These are phyloP conservation scores for Zaprionus obscuricornis DNA, from an alignment of 2,888 invertebrate genomes.

Conservation along the genomic window DNA sequence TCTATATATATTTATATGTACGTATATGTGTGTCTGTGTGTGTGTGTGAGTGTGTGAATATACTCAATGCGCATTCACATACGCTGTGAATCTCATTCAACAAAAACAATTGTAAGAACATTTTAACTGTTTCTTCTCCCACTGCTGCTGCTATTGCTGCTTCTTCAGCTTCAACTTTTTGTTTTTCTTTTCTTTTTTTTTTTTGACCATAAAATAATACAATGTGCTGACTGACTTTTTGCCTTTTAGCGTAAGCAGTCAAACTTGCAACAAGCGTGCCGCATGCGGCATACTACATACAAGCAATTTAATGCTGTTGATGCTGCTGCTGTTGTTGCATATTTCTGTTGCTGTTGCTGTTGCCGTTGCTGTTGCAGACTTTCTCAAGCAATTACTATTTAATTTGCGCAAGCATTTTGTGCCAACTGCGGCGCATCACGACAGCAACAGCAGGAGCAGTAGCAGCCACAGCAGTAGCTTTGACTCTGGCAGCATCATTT, in stretches of 20 bases:
- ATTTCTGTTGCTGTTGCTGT: constrained; percentile 32
- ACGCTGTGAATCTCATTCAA: too few species aligned
- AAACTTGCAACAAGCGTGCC: constrained; percentile 32
- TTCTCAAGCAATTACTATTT: constrained; percentile 77
- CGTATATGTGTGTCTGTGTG: too few species aligned
- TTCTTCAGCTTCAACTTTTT: too few species aligned
- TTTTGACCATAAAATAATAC: constrained; percentile 27
- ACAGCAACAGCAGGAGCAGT: constrained; percentile 12
- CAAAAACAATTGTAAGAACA: too few species aligned
- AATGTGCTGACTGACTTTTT: constrained; percentile 57
- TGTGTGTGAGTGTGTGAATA: too few species aligned
- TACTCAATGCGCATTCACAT: too few species aligned
- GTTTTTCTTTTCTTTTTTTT: constrained; percentile 1
- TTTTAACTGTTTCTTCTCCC: too few species aligned
- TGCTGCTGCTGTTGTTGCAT: constrained; percentile 15
- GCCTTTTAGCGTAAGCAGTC: constrained; percentile 50
- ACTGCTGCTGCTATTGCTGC: too few species aligned
- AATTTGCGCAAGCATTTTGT: constrained; percentile 68
- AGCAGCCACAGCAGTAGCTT: constrained; percentile 4
- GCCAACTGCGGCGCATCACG: constrained; percentile 46
- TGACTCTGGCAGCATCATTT: constrained; percentile 8
- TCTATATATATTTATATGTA: too few species aligned
- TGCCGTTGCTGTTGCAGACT: constrained; percentile 45
- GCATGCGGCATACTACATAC: neutral
- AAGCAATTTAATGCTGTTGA: constrained; percentile 8